Base-by-base conservation (phyloP, 2,888 invertebrate species). In the Synanthedon formicaeformis region DNA sequence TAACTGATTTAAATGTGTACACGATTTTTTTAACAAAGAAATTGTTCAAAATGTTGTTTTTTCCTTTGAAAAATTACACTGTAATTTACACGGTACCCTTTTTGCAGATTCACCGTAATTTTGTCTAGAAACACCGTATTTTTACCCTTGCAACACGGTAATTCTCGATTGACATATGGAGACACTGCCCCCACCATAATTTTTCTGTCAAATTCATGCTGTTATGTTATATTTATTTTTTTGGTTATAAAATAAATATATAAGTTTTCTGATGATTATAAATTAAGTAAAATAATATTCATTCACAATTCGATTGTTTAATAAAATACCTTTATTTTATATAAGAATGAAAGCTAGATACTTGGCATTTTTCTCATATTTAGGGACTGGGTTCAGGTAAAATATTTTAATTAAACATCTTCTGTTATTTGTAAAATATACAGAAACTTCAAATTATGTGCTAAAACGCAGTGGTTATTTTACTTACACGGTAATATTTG, bases 341-440 rank as follows among this genome's bases (percentile, higher is more conserved):
- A 49, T 16, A 13, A 72, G 62, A 88, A 85, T 87, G 87, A 84
- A 91, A 91, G 89, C 89, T 63, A 88, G 94, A 77, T 95, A 94
- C 80, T 88, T 95, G 59, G 67, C 94, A 50, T 90, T 90, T 65
- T 89, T 94, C 68, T 92, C 94, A 0, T 96, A 95, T 64, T 90
- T 95, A 63, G 95, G 95, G 56, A 92, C 92, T 13, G 73, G 84
- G 51, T 95, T 95, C 81, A 92, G 93, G 95, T 94, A 60, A 34
- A 34, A 34, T 53, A 70, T 63, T 58, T 45, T 45, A 5, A 8
- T 10, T 34, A 34, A 50, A 50, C 10, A 13, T 49, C 16, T 13
- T 56, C 23, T 41, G 13, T n/a, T 16, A 41, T 13, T 51, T 13
- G 50, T 50, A 27, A 27, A 27, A 50, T n/a, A 13, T 16, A 50